A percentile compares a stretch with the other conserved stretches of the same genome.
These are phyloP conservation scores for Parasteatoda tepidariorum DNA, from an alignment of 1,140 invertebrate species.

Conservation along the genomic window DNA sequence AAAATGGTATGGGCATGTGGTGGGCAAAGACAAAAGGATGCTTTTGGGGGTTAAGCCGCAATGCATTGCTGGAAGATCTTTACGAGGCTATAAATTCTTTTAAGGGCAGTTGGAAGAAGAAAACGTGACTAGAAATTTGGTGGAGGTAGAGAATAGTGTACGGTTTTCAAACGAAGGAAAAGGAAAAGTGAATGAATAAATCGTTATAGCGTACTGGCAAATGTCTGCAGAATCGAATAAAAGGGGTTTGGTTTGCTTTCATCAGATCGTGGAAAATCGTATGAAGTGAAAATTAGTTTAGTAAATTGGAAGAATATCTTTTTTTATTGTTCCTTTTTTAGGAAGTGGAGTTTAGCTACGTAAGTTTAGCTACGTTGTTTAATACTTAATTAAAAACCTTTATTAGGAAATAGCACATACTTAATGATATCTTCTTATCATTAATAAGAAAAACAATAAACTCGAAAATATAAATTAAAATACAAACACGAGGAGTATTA, in stretches of 20 bases:
- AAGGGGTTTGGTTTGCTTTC: neutral
- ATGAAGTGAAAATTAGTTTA: too few relatives aligned
- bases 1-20: slow-evolving; percentile 19
- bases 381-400: too few relatives aligned
- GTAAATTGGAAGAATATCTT: too few relatives aligned
- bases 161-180: neutral
- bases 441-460: too few relatives aligned
- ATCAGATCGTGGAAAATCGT: too few relatives aligned
- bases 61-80: slow-evolving; percentile 6
- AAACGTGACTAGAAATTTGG: slow-evolving; percentile 47
- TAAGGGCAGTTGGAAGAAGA: slow-evolving; percentile 31
- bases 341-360: too few relatives aligned
- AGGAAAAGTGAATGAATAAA: slow-evolving; percentile 15
- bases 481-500: too few relatives aligned
- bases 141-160: slow-evolving; percentile 5
- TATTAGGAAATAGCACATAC: too few relatives aligned
- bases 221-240: neutral
- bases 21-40: slow-evolving; percentile 30
- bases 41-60: slow-evolving; percentile 45
- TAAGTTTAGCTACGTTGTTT: too few relatives aligned
- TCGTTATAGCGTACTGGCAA: slow-evolving; percentile 1
- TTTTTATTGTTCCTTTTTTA: too few relatives aligned
- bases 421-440: too few relatives aligned
- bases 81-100: slow-evolving; percentile 54
- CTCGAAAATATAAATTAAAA: too few relatives aligned